These are phyloP conservation scores for Corapipo altera DNA, from an alignment of 2,113 vertebrate genomes.

Conservation along the genomic window DNA sequence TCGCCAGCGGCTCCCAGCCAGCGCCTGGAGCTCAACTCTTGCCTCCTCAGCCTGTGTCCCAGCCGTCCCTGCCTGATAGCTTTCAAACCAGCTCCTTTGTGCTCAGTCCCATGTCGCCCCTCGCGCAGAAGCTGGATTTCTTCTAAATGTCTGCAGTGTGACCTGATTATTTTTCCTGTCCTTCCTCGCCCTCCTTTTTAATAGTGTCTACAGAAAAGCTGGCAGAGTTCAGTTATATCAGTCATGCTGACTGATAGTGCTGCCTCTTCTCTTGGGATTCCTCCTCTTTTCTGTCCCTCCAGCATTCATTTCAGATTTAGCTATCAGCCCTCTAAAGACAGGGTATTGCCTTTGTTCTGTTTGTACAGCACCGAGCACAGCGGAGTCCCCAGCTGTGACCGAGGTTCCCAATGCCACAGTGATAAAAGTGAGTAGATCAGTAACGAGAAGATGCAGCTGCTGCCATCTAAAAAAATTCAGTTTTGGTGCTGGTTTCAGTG, in stretches of 20 bases:
- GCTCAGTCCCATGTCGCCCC: neutral
- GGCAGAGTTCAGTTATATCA: slow-evolving; percentile 41
- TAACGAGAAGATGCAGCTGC: slow-evolving; percentile 54
- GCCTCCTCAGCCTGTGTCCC: neutral
- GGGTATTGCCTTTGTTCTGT: slow-evolving; percentile 64
- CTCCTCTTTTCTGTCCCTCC: slow-evolving; percentile 51
- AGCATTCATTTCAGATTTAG: slow-evolving; percentile 60
- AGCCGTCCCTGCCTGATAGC: neutral
- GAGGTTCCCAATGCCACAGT: slow-evolving; percentile 38
- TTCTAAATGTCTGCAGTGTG: slow-evolving; percentile 41
- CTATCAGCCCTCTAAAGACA: slow-evolving; percentile 54
- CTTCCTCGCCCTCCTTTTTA: slow-evolving; percentile 53
- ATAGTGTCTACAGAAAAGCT: slow-evolving; percentile 45
- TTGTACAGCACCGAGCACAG: slow-evolving; percentile 35
- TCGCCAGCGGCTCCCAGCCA: accelerated
- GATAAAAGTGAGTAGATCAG: slow-evolving; percentile 59
- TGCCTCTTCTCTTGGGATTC: slow-evolving; percentile 61
- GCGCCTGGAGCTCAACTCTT: neutral
- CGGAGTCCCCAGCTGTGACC: slow-evolving; percentile 59
- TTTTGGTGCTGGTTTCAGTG: slow-evolving; percentile 34
- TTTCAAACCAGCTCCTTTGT: slow-evolving; percentile 34
- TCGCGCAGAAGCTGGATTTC: neutral
- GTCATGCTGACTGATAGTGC: slow-evolving; percentile 54
- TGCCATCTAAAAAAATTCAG: neutral
- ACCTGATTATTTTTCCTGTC: slow-evolving; percentile 60